Conservation (phyloP, 1,140 invertebrate genomes). For the Bicyclus anynana region DNA sequence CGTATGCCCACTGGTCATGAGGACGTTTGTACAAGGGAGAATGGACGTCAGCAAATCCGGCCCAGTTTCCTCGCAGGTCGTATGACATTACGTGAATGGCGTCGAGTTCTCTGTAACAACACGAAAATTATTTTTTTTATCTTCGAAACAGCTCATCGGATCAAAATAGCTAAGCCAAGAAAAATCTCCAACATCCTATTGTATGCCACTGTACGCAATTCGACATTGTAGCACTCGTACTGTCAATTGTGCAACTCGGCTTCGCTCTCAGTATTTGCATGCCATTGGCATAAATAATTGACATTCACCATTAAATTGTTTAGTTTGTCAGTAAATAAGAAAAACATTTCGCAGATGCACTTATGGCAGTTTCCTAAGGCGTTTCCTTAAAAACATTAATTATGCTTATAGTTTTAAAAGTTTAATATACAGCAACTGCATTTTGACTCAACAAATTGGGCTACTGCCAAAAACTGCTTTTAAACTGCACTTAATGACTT, state of each 20-base stretch:
- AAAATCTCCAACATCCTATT: no score
- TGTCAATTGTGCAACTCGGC: no score
- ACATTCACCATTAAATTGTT: no score
- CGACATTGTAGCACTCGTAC: no score
- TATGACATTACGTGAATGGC: conserved; percentile 95
- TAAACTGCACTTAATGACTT: neutral
- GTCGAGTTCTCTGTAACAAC: conserved; percentile 82
- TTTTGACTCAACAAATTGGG: neutral
- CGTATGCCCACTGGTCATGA: conserved; percentile 92
- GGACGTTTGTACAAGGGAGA: conserved; percentile 90
- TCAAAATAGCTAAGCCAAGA: neutral
- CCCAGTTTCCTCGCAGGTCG: conserved; percentile 95
- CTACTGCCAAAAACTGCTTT: neutral
- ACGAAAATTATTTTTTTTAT: neutral
- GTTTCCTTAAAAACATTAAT: neutral
- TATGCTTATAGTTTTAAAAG: neutral
- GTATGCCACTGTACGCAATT: no score
- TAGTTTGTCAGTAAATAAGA: no score
- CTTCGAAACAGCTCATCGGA: neutral
- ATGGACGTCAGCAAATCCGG: conserved; percentile 91
- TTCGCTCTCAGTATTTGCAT: no score
- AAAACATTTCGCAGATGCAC: no score
- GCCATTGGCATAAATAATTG: no score
- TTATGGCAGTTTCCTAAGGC: no score
- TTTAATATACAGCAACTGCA: neutral